Evolutionary conservation across 2,888 invertebrate species (phyloP).

Genomic region (Ophion ellenae): DNA sequence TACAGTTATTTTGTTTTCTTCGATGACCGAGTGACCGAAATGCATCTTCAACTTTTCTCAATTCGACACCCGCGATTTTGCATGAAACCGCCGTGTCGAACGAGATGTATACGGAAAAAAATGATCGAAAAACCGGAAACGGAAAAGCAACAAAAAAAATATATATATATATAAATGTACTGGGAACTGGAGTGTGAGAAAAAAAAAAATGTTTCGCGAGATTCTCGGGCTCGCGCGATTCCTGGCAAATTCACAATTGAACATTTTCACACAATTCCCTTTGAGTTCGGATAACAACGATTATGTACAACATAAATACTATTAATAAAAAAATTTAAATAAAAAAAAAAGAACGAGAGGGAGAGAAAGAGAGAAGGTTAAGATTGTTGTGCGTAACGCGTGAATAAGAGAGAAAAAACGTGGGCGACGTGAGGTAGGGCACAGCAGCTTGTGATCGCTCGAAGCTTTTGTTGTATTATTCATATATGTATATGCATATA

Average conservation of each 20-base stretch:
- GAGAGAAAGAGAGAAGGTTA: constrained; percentile 21
- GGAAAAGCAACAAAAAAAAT: neutral
- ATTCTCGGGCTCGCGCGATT: constrained; percentile 35
- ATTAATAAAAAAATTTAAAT: constrained; percentile 17
- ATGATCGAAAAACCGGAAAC: neutral
- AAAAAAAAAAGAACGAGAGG: constrained; percentile 19
- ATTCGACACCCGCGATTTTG: neutral
- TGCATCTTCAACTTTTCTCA: neutral
- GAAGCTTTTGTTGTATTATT: constrained; percentile 25
- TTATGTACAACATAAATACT: constrained; percentile 64
- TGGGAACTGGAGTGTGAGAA: neutral
- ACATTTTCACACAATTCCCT: constrained; percentile 8
- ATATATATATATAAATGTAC: neutral
- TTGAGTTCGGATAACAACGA: constrained; percentile 55
- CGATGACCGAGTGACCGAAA: neutral
- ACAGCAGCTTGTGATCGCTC: constrained; percentile 43
- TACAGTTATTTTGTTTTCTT: constrained; percentile 29
- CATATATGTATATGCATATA: constrained; percentile 10
- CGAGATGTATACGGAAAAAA: neutral
- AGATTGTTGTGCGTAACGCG: constrained; percentile 55
- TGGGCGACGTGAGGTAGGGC: constrained; percentile 53
- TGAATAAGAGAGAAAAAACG: constrained; percentile 38
- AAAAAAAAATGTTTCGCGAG: constrained; percentile 14
- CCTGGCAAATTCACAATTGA: constrained; percentile 27
- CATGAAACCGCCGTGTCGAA: neutral